Evolutionary conservation across 2,113 vertebrate genomes (phyloP), one percentile per base, ranked within the genome.

Genomic region (Saiga tatarica): DNA sequence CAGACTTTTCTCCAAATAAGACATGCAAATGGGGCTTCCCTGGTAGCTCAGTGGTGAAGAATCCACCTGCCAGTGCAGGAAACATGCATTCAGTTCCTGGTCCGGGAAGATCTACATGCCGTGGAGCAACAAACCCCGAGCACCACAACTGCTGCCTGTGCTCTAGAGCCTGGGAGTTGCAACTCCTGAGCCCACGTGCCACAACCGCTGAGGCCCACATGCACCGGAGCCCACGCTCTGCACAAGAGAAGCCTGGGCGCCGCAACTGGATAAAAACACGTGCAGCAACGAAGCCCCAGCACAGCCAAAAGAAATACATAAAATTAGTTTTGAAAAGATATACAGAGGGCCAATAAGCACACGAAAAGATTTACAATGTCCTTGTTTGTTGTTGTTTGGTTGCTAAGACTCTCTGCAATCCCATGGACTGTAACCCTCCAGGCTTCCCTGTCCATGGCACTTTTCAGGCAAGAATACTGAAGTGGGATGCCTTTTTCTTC

Each of bases 191-290:
- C 67, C 67, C 67, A 74, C n/a, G 19, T 1, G 67, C 67, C n/a
- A 1, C 71, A 42, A 7, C 39, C 3, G 0, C 36, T 2, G 71
- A 42, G 39, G 71, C 23, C 23, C 12, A 42, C 36, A 7, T 0
- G 12, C 11, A 7, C 11, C 14, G 6, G 71, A 14, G 21, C 36
- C 36, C 23, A 1, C 2, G 3, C 23, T 25, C 36, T 76, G 71
- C 67, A 6, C 67, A 36, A 12, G 9, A 71, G 67, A 71, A 12
- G 67, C n/a, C 67, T 39, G n/a, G 11, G 67, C 11, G 0, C 71
- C 7, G 3, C 71, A 42, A 25, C 39, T 14, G 15, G 39, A 26
- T 4, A 4, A 25, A 76, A 42, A 15, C 3, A 21, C 23, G 23
- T 26, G 39, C 39, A 76, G 6, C 71, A 42, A 15, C 39, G 42